These are phyloP conservation scores for Halocaridina rubra DNA, from an alignment of 2,888 invertebrate species.

Conservation along the genomic window DNA sequence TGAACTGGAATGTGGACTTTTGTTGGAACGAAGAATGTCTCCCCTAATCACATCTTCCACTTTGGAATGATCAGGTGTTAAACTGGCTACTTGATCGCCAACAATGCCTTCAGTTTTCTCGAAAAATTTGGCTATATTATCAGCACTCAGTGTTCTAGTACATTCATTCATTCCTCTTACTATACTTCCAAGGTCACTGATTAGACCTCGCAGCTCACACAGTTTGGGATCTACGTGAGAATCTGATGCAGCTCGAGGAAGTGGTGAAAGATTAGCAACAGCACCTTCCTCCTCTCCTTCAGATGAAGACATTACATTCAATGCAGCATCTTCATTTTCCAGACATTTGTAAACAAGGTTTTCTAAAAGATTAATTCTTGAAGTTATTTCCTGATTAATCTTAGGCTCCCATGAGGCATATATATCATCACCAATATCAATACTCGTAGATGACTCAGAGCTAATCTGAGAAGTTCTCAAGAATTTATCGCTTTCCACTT, in stretches of 20 bases:
- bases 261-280: neutral
- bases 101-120: conserved; percentile 13
- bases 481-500: neutral
- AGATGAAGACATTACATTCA: neutral
- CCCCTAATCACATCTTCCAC: neutral
- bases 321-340: conserved; percentile 17
- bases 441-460: neutral
- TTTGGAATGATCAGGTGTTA: neutral
- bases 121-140: conserved; percentile 17
- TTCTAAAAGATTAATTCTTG: conserved; percentile 15
- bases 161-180: conserved; percentile 18
- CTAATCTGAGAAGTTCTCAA: neutral
- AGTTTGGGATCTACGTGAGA: neutral
- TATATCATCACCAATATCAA: neutral
- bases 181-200: conserved; percentile 4
- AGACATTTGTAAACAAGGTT: conserved; percentile 9
- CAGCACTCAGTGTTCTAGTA: conserved; percentile 18
- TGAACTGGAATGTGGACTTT: neutral
- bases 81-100: neutral
- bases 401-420: conserved; percentile 23
- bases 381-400: conserved; percentile 2
- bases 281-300: neutral
- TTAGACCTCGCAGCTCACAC: neutral
- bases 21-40: neutral
- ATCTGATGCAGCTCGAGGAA: neutral